phyloP scores from a whole-genome alignment of 1,140 invertebrate genomes.

The Aleiodes sp. region DNA sequence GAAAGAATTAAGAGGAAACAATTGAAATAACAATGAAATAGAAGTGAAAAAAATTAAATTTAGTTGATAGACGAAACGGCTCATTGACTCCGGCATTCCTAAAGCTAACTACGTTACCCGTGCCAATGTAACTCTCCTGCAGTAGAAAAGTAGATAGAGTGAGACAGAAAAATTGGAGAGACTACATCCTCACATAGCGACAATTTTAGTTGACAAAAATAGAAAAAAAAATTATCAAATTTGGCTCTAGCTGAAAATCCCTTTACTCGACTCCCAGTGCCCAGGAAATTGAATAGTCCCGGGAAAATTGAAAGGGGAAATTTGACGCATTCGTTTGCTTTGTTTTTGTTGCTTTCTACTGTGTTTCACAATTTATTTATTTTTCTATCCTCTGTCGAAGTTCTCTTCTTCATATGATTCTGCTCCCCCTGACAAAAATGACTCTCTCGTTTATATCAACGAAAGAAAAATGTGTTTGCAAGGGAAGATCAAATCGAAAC shows the following conservation, averaged over 20 bases:
- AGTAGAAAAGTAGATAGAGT: slow-evolving; percentile 12
- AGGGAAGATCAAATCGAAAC: slow-evolving; percentile 1
- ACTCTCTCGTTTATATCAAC: neutral
- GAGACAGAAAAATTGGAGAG: neutral
- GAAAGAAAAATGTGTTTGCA: neutral
- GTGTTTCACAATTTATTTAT: slow-evolving; percentile 5
- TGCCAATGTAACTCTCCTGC: slow-evolving; percentile 43
- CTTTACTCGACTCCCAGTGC: slow-evolving; percentile 35
- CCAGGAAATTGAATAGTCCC: slow-evolving; percentile 56
- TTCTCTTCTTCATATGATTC: neutral
- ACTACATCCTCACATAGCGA: slow-evolving; percentile 26
- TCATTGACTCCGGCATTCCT: slow-evolving; percentile 53
- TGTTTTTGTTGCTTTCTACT: slow-evolving; percentile 42
- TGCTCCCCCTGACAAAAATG: slow-evolving; percentile 6
- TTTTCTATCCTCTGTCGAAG: neutral
- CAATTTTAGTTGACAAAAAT: slow-evolving; percentile 24
- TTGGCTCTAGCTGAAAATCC: slow-evolving; percentile 9
- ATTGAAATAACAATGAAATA: neutral
- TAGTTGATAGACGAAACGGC: slow-evolving; percentile 47
- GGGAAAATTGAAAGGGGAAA: slow-evolving; percentile 54
- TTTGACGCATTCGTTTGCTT: slow-evolving; percentile 46
- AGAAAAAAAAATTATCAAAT: slow-evolving; percentile 31
- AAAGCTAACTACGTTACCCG: slow-evolving; percentile 52
- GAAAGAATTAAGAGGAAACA: slow-evolving; percentile 39
- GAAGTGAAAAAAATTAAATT: slow-evolving; percentile 27